Evolutionary conservation across 2,888 invertebrate species (phyloP).

Genomic region (Sclerodermus sp.): DNA sequence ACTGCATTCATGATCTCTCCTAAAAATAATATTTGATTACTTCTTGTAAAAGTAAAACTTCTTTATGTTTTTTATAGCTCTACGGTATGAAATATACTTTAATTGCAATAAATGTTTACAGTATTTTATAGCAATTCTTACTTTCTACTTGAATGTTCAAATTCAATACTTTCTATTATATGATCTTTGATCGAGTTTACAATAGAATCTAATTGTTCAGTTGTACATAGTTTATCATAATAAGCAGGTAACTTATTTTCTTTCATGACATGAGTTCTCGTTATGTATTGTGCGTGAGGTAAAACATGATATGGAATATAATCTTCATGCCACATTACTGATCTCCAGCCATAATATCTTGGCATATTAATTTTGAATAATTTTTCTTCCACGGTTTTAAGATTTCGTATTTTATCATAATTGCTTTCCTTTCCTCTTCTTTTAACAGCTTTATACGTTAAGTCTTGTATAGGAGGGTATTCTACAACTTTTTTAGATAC

Average conservation of each 20-base stretch:
- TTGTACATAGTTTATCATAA: slow-evolving; percentile 58
- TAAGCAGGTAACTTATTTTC: slow-evolving; percentile 64
- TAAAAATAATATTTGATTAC: slow-evolving; percentile 24
- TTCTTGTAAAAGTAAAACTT: background rate
- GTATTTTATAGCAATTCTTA: slow-evolving; percentile 51
- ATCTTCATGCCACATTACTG: slow-evolving; percentile 65
- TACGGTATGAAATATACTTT: background rate
- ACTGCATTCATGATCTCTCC: slow-evolving; percentile 35
- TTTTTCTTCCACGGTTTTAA: slow-evolving; percentile 82
- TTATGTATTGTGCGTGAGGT: slow-evolving; percentile 72
- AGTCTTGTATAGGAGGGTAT: slow-evolving; percentile 69
- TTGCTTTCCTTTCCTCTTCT: slow-evolving; percentile 58
- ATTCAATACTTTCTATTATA: slow-evolving; percentile 68
- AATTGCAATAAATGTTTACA: no score
- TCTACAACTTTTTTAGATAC: slow-evolving; percentile 26
- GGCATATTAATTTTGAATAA: slow-evolving; percentile 82
- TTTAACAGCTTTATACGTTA: slow-evolving; percentile 60
- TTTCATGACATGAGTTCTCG: slow-evolving; percentile 73
- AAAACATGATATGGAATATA: slow-evolving; percentile 69
- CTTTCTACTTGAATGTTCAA: slow-evolving; percentile 65
- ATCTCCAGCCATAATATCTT: slow-evolving; percentile 76
- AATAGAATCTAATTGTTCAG: slow-evolving; percentile 57
- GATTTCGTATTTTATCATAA: slow-evolving; percentile 65
- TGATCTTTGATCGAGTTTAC: slow-evolving; percentile 62
- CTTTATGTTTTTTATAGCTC: background rate